Base-by-base conservation (phyloP, 2,797 vertebrate species). In the Geotrypetes seraphini region DNA sequence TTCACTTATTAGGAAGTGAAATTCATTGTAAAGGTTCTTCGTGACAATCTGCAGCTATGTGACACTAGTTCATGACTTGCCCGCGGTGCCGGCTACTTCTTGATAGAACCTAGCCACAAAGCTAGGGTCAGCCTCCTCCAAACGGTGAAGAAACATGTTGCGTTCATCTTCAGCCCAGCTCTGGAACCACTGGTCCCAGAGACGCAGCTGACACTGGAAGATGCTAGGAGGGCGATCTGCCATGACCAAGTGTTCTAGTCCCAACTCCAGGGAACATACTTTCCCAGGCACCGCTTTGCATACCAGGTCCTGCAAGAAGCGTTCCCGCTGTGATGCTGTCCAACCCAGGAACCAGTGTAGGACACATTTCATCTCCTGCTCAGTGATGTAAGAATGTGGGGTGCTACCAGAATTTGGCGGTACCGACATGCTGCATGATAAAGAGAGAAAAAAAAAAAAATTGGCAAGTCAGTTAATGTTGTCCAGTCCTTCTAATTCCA, bases 151-250 rank as follows among this genome's bases (percentile, higher is more conserved):
- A 58, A 95, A 90, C 33, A 79, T 66, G 55, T 92, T 93, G 41
- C 85, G 75, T 43, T 95, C 90, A 29, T 84, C 74, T 45, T 92
- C 88, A 28, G 79, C 75, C 90, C 91, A 95, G 8, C 87, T 74
- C 53, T 87, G 84, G 47, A 95, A 95, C 89, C 90, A 94, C 66
- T 92, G 90, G 48, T 75, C 87, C 91, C 91, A 95, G 40, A 95
- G 76, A 21, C 84, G 84, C 18, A 94, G 69, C 63, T 94, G 91
- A 61, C 91, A 95, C 41, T 94, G 86, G 58, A 89, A 92, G 56
- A 93, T 86, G 66, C 82, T 89, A 27, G 79, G 90, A 12, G 81
- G 80, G 17, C 61, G 62, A 65, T 86, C 86, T 22, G 65, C 75
- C 6, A 94, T 80, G 70, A 86, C 50, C 21, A 95, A 81, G 25